These are phyloP conservation scores for Podarcis cretensis DNA, from an alignment of 2,113 vertebrate genomes.

Conservation along the genomic window DNA sequence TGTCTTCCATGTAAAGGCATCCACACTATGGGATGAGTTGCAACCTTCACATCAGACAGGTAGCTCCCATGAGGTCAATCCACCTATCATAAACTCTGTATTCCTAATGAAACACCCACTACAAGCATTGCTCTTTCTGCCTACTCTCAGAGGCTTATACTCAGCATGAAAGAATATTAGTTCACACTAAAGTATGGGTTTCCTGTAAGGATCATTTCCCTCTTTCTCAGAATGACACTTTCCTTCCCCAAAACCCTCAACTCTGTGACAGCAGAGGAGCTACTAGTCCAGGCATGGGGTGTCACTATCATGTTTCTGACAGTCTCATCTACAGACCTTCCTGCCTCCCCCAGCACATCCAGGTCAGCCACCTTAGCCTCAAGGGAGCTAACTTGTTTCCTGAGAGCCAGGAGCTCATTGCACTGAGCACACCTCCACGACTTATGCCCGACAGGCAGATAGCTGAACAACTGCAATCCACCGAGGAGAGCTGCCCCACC, in stretches of 20 bases:
- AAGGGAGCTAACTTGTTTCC: background rate
- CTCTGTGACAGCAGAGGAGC: background rate
- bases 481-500: background rate
- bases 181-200: background rate
- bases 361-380: background rate
- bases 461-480: background rate
- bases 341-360: background rate
- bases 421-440: background rate
- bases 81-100: background rate
- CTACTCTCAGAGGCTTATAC: too few species aligned
- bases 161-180: too few species aligned
- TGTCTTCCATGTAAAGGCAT: too few species aligned
- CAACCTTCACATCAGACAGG: background rate
- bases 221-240: background rate
- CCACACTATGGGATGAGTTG: background rate
- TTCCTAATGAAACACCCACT: background rate
- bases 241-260: background rate
- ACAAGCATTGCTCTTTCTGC: background rate
- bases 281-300: background rate
- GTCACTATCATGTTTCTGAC: background rate
- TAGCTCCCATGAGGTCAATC: background rate
- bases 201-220: background rate
- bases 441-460: background rate
- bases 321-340: background rate
- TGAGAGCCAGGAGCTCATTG: background rate